A percentile compares a stretch with the other conserved stretches of the same genome.
phyloP scores from a whole-genome alignment of 2,113 vertebrate genomes.

The Argyrosomus japonicus region DNA sequence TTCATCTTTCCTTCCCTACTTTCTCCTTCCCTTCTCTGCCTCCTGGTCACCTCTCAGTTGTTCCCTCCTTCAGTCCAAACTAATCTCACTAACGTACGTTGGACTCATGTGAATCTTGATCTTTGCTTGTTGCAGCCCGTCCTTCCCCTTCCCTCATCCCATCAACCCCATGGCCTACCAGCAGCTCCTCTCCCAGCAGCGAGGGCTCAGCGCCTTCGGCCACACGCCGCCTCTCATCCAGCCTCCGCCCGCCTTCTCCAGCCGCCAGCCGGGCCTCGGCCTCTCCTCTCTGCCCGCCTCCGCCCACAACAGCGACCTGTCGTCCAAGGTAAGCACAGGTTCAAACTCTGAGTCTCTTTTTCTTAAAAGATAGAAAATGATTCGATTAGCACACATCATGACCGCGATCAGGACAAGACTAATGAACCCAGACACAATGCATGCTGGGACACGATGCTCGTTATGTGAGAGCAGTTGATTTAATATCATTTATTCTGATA shows the following conservation, averaged over 20 bases:
- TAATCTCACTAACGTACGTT: too few species aligned
- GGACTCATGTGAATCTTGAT: not conserved
- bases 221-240: slow-evolving; percentile 94
- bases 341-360: too few species aligned
- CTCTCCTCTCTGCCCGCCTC: slow-evolving; percentile 83
- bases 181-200: slow-evolving; percentile 92
- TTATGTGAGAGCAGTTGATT: too few species aligned
- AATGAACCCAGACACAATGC: too few species aligned
- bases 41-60: not conserved
- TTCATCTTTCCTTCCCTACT: not conserved
- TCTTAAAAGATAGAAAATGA: too few species aligned
- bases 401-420: too few species aligned
- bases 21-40: not conserved
- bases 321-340: slow-evolving; percentile 64
- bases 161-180: slow-evolving; percentile 93
- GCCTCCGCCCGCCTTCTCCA: slow-evolving; percentile 89
- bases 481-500: too few species aligned
- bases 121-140: slow-evolving; percentile 84
- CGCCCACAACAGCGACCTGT: slow-evolving; percentile 77
- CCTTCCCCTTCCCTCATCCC: slow-evolving; percentile 92
- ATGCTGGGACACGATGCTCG: too few species aligned
- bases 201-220: slow-evolving; percentile 90
- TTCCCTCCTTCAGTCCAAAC: not conserved
- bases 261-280: slow-evolving; percentile 84
- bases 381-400: too few species aligned